phyloP scores from a whole-genome alignment of 2,888 invertebrate genomes.

The Eumerus sabulonum region DNA sequence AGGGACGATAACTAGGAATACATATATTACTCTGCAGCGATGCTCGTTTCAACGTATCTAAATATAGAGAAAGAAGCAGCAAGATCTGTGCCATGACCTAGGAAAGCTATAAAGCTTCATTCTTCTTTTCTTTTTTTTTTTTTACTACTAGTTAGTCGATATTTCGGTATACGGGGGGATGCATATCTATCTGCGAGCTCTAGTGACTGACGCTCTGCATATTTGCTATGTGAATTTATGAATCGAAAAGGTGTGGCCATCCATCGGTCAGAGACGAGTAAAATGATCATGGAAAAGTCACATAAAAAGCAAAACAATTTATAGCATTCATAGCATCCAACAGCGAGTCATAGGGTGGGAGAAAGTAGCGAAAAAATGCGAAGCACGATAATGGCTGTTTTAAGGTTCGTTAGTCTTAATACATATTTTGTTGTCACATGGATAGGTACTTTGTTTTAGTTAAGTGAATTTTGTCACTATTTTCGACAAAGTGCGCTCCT shows the following conservation, averaged over 20 bases:
- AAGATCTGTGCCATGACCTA: conserved; percentile 66
- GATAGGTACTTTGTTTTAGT: too few relatives aligned
- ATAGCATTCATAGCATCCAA: too few relatives aligned
- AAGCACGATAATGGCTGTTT: conserved; percentile 25
- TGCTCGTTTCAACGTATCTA: background rate
- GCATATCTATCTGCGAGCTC: too few relatives aligned
- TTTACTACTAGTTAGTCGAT: background rate
- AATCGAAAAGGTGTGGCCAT: conserved; percentile 25
- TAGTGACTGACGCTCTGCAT: conserved; percentile 11
- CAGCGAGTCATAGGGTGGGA: too few relatives aligned
- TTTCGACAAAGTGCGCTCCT: too few relatives aligned
- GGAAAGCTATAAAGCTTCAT: too few relatives aligned
- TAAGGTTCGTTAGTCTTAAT: conserved; percentile 37
- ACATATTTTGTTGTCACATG: background rate
- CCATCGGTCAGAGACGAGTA: background rate
- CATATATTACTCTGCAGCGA: background rate
- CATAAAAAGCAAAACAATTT: too few relatives aligned
- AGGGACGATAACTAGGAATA: conserved; percentile 14
- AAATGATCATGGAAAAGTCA: conserved; percentile 10
- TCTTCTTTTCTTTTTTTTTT: too few relatives aligned
- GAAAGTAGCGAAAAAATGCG: conserved; percentile 9
- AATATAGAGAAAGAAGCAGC: background rate
- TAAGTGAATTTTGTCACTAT: too few relatives aligned
- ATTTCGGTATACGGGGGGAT: conserved; percentile 3
- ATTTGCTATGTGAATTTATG: conserved; percentile 29